phyloP scores from a whole-genome alignment of 64 coral and sea anemone genomes.

The Pocillopora verrucosa region DNA sequence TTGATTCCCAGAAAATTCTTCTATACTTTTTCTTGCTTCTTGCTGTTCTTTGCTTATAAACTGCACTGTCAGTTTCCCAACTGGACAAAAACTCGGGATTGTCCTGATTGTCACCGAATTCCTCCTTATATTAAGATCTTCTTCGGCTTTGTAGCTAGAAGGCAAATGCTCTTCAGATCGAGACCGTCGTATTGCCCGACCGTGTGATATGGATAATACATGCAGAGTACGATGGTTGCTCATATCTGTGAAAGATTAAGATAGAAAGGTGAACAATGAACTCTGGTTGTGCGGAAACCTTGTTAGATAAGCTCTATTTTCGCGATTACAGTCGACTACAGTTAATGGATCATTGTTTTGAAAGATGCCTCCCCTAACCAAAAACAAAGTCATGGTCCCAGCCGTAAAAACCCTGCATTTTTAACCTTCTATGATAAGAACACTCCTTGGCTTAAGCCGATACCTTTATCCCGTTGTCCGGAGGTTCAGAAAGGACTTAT shows the following conservation, averaged over 20 bases:
- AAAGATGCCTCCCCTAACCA: too few relatives aligned
- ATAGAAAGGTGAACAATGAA: not conserved
- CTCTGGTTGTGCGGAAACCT: too few relatives aligned
- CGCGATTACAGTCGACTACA: too few relatives aligned
- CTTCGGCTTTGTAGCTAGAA: not conserved
- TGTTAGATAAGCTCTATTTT: too few relatives aligned
- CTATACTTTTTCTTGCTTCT: not conserved
- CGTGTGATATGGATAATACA: not conserved
- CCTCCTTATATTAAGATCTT: not conserved
- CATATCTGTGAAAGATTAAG: not conserved
- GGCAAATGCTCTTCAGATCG: conserved; percentile 5
- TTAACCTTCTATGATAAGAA: too few relatives aligned
- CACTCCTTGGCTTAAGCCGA: too few relatives aligned
- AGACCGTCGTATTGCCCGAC: not conserved
- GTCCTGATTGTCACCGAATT: not conserved
- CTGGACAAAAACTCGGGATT: not conserved
- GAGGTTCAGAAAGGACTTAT: too few relatives aligned
- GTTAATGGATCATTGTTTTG: too few relatives aligned
- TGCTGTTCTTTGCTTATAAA: conserved; percentile 8
- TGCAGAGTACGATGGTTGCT: not conserved
- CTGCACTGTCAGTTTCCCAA: not conserved
- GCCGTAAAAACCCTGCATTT: too few relatives aligned
- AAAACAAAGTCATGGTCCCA: too few relatives aligned
- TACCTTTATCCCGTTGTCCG: too few relatives aligned
- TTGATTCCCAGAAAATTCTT: not conserved